Evolutionary conservation across 2,888 invertebrate genomes (phyloP), one percentile per base, ranked within the genome.

Genomic region (Nephrotoma appendiculata): DNA sequence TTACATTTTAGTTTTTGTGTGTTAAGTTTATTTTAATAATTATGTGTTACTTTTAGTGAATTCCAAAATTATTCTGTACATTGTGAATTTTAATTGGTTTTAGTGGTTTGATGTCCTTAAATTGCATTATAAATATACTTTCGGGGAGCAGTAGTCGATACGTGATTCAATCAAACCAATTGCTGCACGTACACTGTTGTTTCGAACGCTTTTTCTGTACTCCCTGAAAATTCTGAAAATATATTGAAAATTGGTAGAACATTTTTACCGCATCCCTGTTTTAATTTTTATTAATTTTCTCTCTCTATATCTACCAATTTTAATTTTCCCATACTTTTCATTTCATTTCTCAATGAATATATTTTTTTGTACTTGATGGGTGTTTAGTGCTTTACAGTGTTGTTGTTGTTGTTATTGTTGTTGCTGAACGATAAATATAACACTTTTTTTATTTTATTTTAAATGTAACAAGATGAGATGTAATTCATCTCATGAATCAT

Each of bases 401-500:
- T 5, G 6, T 71, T 31, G 31, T 19, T 31, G 19, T 31, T 31
- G 71, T 71, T 71, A 31, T 31, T 71, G 71, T 9, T 71, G 71
- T 31, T 71, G 71, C 31, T 31, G 31, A 71, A 71, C 71, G 71
- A 71, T 71, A 71, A 71, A 71, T 71, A 71, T 71, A 71, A 71
- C 71, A 71, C 71, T 71, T 71, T 71, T 71, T 3, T 71, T 71
- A 44, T 44, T 71, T 31, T 71, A 9, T 71, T 71, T 71, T 71
- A 71, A 85, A 85, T 44, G 44, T 85, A 86, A 71, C 71, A 71
- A 71, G 87, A 87, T 87, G 87, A 87, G 87, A 87, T 71, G 87
- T 87, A 87, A 87, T 87, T 87, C 87, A 87, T 87, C 87, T 86
- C 87, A 41, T 86, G 87, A 83, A 87, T 87, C 87, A 87, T 87